These are phyloP conservation scores for Puma concolor DNA, from an alignment of 2,113 vertebrate genomes.

Conservation along the genomic window DNA sequence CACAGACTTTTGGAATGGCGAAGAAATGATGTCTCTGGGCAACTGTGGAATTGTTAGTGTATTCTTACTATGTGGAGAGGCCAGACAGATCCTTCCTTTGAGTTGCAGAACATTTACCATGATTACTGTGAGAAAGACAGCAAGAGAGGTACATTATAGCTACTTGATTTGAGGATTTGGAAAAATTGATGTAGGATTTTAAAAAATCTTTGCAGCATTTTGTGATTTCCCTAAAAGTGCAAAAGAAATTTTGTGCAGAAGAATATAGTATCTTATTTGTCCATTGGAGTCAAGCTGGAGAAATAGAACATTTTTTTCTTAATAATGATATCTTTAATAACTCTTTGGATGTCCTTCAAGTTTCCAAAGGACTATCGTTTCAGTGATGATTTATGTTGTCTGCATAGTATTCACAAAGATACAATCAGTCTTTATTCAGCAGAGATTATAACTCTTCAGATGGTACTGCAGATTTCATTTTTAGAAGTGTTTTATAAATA, in stretches of 20 bases:
- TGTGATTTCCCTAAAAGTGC: background rate
- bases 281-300: background rate
- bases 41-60: background rate
- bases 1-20: background rate
- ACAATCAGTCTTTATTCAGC: constrained; percentile 2
- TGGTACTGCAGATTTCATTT: background rate
- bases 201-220: background rate
- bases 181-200: background rate
- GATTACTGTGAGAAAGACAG: background rate
- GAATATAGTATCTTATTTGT: background rate
- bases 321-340: background rate
- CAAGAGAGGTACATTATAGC: background rate
- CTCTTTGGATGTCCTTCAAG: background rate
- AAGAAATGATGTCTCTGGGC: background rate
- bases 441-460: background rate
- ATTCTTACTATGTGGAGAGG: background rate
- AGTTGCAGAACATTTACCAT: background rate
- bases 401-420: background rate
- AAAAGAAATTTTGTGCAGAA: background rate
- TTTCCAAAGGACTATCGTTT: background rate
- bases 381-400: background rate
- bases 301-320: background rate
- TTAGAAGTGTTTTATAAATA: constrained; percentile 30
- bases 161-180: background rate
- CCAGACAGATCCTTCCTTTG: background rate